Evolutionary conservation across 2,888 invertebrate species (phyloP), one percentile per base, ranked within the genome.

Genomic region (Embidobia sp.): DNA sequence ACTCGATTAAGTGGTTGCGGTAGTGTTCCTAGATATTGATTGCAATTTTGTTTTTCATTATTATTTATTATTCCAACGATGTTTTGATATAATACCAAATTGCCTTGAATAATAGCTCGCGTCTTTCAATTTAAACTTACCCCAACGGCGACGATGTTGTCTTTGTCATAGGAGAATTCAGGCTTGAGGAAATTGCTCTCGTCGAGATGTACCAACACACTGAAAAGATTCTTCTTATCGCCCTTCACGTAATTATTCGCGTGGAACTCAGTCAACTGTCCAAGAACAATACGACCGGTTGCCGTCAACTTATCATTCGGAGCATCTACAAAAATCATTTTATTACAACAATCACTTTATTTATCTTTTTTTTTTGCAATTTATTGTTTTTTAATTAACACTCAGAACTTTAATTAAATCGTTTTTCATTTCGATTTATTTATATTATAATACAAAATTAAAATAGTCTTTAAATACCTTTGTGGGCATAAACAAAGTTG

Each of bases 171-270:
- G 4, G 90, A 91, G 74, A 93, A 92, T 55, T 94, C 93, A 10
- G 92, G 92, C 88, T 94, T 93, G 40, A 94, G 86, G 86, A 93
- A 92, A 84, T 93, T 92, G 72, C 92, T 90, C 29, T 94, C 91
- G 74, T 92, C 92, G 0, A 94, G 86, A 86, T 92, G 93, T 29
- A 94, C 83, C 6, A 92, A 91, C 3, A 91, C 91, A 75, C 92
- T 91, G 76, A 91, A 89, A 15, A 94, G 90, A 82, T 92, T 91
- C 83, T 92, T 91, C 87, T 92, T 93, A 10, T 91, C 90, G 0
- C 92, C 91, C 0, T 91, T 90, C 2, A 92, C 90, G 26, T 91
- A 79, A 67, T 91, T 85, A 79, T 93, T 92, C 0, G 92, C 92
- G 44, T 92, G 91, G 73, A 93, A 83, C 82, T 93, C 93, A 2